phyloP scores from a whole-genome alignment of 64 coral and sea anemone species.

The Pachyseris speciosa region DNA sequence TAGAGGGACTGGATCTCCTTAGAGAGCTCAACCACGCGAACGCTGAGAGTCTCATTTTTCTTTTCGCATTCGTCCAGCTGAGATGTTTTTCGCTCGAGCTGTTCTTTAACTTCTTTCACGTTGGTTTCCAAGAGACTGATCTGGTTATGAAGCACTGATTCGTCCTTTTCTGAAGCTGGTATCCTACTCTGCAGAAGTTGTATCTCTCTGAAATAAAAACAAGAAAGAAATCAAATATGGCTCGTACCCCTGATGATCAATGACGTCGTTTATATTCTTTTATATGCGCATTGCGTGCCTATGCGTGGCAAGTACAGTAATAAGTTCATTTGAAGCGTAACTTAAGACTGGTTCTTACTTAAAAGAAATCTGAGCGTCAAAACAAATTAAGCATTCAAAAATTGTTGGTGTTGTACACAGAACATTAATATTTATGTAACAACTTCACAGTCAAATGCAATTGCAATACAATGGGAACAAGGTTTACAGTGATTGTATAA shows the following conservation, averaged over 20 bases:
- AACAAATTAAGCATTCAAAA: too few species aligned
- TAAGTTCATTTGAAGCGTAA: too few species aligned
- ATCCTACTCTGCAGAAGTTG: constrained; percentile 44
- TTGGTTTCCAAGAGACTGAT: constrained; percentile 27
- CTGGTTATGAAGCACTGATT: constrained; percentile 15
- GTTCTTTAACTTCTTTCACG: constrained; percentile 6
- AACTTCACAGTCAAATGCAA: too few species aligned
- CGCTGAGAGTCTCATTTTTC: constrained; percentile 14
- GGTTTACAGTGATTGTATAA: too few species aligned
- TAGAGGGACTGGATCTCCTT: constrained; percentile 38
- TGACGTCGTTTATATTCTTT: too few species aligned
- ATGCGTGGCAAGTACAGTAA: too few species aligned
- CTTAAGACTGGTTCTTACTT: too few species aligned
- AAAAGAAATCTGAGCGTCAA: too few species aligned
- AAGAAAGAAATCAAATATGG: neutral
- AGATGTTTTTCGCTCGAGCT: constrained; percentile 2
- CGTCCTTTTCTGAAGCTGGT: constrained; percentile 38
- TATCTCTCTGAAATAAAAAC: neutral
- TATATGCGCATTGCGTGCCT: too few species aligned
- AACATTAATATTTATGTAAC: too few species aligned
- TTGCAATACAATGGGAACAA: too few species aligned
- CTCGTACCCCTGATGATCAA: neutral
- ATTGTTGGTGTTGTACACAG: too few species aligned
- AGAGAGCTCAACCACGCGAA: constrained; percentile 21
- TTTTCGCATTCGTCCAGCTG: constrained; percentile 38